Evolutionary conservation across 2,888 invertebrate genomes (phyloP).

Genomic region (Machimus rusticus): DNA sequence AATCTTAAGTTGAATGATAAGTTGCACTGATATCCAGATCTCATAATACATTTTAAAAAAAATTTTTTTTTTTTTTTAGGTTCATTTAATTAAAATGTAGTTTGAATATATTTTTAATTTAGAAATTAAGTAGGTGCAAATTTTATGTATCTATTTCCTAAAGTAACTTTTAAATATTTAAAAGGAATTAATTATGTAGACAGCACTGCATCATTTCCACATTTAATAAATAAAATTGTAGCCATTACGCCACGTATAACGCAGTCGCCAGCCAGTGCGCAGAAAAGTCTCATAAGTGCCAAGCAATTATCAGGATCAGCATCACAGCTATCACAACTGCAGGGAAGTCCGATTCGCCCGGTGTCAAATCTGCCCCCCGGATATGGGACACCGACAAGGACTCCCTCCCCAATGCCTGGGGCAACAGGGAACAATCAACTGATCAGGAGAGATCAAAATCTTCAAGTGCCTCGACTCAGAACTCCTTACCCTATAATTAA

Average conservation of each 20-base stretch:
- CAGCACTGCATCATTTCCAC: not conserved
- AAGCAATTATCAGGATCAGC: slow-evolving; percentile 26
- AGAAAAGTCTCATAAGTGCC: not conserved
- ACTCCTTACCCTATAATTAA: slow-evolving; percentile 62
- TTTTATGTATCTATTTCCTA: no score
- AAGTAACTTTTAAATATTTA: no score
- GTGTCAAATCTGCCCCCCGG: slow-evolving; percentile 49
- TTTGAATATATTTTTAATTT: no score
- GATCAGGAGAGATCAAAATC: slow-evolving; percentile 18
- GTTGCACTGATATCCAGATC: no score
- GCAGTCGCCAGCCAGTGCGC: not conserved
- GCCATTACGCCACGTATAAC: slow-evolving; percentile 22
- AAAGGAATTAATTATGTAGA: not conserved
- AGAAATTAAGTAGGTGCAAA: no score
- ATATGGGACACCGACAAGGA: slow-evolving; percentile 43
- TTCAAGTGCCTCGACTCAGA: slow-evolving; percentile 55
- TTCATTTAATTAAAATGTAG: no score
- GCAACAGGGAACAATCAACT: not conserved
- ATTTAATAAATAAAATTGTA: not conserved
- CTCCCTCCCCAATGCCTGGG: slow-evolving; percentile 37
- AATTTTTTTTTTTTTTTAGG: no score
- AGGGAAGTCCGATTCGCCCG: not conserved
- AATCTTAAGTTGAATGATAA: no score
- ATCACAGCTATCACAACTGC: slow-evolving; percentile 35
- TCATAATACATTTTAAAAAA: no score